Conservation (phyloP, 2,113 vertebrate genomes). For the Solea senegalensis region DNA sequence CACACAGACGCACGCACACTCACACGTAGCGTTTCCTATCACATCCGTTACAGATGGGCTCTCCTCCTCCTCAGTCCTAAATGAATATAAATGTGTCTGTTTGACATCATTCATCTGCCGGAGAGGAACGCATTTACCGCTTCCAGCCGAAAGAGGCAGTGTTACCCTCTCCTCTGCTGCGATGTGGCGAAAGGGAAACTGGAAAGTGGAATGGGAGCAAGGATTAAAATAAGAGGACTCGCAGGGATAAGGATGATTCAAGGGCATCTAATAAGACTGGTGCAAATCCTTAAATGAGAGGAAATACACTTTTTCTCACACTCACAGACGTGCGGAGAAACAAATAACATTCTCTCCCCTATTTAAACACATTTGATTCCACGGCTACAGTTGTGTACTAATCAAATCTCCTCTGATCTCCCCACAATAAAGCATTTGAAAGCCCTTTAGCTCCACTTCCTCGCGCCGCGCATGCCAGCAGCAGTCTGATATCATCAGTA, state of each 20-base stretch:
- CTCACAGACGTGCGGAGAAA: conserved; percentile 6
- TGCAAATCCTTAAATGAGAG: conserved; percentile 26
- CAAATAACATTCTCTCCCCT: conserved; percentile 34
- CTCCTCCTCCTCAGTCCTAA: conserved; percentile 80
- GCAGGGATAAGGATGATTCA: conserved; percentile 43
- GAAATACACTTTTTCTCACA: conserved; percentile 13
- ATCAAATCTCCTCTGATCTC: conserved; percentile 72
- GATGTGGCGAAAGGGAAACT: conserved; percentile 26
- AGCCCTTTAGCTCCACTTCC: conserved; percentile 67
- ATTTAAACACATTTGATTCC: conserved; percentile 56
- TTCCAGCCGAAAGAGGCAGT: conserved; percentile 71
- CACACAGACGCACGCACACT: conserved; percentile 50
- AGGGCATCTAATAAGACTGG: conserved; percentile 36
- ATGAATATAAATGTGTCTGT: conserved; percentile 83
- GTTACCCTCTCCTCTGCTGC: conserved; percentile 58
- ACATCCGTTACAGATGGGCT: conserved; percentile 81
- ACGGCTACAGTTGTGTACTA: conserved; percentile 20
- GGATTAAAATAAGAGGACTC: conserved; percentile 17
- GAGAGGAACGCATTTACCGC: conserved; percentile 59
- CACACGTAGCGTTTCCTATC: conserved; percentile 68
- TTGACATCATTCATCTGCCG: conserved; percentile 82
- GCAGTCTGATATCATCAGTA: conserved; percentile 65
- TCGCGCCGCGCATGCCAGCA: conserved; percentile 45
- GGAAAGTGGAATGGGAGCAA: conserved; percentile 35
- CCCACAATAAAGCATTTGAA: conserved; percentile 66